Percentiles rank a stretch among this genome's conserved stretches.
phyloP scores from a whole-genome alignment of 2,113 vertebrate genomes.

The Sitta europaea region DNA sequence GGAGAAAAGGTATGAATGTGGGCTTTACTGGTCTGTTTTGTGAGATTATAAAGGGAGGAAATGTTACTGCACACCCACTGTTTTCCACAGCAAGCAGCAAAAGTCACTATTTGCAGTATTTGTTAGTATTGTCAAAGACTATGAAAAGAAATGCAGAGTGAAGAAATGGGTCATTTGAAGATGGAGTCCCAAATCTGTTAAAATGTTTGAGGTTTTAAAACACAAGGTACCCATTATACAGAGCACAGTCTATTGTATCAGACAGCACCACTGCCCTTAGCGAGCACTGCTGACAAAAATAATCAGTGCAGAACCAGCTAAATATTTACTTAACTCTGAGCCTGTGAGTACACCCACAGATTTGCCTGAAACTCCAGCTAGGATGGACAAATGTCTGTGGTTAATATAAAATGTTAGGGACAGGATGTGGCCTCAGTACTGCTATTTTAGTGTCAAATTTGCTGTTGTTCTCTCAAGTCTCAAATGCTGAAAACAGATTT shows the following conservation, averaged over 20 bases:
- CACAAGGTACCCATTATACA: neutral
- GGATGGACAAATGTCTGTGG: neutral
- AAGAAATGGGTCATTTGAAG: neutral
- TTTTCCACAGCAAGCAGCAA: neutral
- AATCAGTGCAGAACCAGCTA: neutral
- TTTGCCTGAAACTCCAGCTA: neutral
- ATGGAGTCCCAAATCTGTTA: neutral
- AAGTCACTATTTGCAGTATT: neutral
- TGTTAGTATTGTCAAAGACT: neutral
- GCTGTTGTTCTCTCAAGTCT: neutral
- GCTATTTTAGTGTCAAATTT: neutral
- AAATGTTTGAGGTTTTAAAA: neutral
- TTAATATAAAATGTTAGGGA: neutral
- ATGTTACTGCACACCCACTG: neutral
- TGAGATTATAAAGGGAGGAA: neutral
- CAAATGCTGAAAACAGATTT: neutral
- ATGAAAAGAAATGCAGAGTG: neutral
- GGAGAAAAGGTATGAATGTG: conserved; percentile 88
- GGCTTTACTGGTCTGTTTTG: neutral
- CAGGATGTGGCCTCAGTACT: neutral
- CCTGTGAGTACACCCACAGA: neutral
- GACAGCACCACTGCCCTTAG: neutral
- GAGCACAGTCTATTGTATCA: neutral
- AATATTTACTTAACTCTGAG: neutral
- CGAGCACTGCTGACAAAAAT: neutral